Evolutionary conservation across 1,140 invertebrate species (phyloP).

Genomic region (Pachypsylla venusta): DNA sequence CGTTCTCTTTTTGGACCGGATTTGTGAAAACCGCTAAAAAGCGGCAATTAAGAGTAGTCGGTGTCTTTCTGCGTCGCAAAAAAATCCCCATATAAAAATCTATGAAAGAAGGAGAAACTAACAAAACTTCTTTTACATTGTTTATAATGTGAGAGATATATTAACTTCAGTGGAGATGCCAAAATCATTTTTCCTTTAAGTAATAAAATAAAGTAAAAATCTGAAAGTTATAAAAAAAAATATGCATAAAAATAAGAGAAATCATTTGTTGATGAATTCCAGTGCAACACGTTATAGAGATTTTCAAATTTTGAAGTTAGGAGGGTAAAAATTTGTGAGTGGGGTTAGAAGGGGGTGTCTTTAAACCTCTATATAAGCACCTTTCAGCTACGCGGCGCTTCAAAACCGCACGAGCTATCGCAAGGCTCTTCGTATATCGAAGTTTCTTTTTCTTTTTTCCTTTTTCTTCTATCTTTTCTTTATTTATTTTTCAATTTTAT

Average conservation of each 20-base stretch:
- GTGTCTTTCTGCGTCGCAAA: too few relatives aligned
- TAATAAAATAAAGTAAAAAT: not conserved
- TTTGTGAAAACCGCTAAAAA: too few relatives aligned
- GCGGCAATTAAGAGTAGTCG: too few relatives aligned
- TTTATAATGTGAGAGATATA: too few relatives aligned
- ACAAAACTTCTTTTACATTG: too few relatives aligned
- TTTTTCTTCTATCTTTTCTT: not conserved
- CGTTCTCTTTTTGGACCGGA: too few relatives aligned
- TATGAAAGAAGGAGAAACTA: too few relatives aligned
- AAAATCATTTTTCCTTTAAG: too few relatives aligned
- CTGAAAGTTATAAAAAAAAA: not conserved
- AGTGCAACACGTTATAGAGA: constrained; percentile 2
- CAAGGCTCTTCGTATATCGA: not conserved
- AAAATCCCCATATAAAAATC: too few relatives aligned
- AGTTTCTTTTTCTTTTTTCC: constrained; percentile 1
- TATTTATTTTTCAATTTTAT: not conserved
- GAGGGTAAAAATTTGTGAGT: constrained; percentile 6
- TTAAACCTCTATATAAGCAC: constrained; percentile 7
- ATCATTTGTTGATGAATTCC: constrained; percentile 6
- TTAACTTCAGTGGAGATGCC: too few relatives aligned
- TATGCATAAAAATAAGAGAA: not conserved
- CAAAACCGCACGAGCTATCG: constrained; percentile 4
- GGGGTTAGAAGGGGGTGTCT: not conserved
- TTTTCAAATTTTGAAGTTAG: constrained; percentile 5
- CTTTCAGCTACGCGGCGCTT: not conserved